Conservation (phyloP, 2,888 invertebrate genomes). For the Pseudococcus jackbeardsleyi region DNA sequence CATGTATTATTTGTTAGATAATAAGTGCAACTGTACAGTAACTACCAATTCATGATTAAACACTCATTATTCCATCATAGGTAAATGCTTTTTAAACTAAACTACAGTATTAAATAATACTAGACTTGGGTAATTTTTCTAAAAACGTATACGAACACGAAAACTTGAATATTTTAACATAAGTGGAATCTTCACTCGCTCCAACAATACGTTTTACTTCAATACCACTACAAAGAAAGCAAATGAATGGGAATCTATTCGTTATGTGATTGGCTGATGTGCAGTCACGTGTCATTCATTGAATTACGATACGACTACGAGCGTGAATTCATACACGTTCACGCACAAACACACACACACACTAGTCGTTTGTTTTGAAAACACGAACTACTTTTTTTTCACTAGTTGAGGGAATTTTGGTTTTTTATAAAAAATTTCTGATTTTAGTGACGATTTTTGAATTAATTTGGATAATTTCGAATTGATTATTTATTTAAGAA, state of each 20-base stretch:
- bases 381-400: no score
- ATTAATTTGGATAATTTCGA: no score
- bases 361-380: no score
- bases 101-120: not conserved
- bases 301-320: constrained; percentile 40
- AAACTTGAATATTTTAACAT: constrained; percentile 16
- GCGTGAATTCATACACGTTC: no score
- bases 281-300: constrained; percentile 61
- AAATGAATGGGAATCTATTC: constrained; percentile 49
- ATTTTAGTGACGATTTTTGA: no score
- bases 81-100: not conserved
- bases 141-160: constrained; percentile 40
- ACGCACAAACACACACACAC: no score
- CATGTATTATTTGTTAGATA: not conserved
- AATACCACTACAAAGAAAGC: constrained; percentile 39
- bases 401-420: no score
- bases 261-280: constrained; percentile 23
- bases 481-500: no score
- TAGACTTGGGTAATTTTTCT: not conserved
- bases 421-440: no score
- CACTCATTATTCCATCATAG: not conserved
- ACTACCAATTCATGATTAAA: not conserved
- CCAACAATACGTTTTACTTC: constrained; percentile 25
- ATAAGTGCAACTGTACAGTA: not conserved
- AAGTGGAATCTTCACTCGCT: not conserved